Conservation (phyloP, 2,888 invertebrate genomes). For the Cartodere bifasciata region DNA sequence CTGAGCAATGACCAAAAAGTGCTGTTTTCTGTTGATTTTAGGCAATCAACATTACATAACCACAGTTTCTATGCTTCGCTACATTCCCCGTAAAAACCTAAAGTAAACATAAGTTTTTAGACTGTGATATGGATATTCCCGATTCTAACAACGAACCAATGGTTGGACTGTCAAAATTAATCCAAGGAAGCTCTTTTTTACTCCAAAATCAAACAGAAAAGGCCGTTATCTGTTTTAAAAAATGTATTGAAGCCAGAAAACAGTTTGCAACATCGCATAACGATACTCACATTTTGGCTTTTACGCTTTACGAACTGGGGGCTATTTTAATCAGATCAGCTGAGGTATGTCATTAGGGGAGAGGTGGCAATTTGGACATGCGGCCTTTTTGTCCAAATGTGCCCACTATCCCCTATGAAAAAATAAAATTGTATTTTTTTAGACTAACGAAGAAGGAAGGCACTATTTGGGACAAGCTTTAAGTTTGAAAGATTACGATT, state of each 20-base stretch:
- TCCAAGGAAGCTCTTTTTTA: constrained; percentile 39
- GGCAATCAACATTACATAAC: too few relatives aligned
- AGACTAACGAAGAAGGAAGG: constrained; percentile 43
- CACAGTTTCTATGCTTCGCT: too few relatives aligned
- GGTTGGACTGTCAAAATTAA: constrained; percentile 39
- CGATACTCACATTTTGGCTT: constrained; percentile 49
- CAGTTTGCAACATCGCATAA: constrained; percentile 21
- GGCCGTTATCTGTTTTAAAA: constrained; percentile 31
- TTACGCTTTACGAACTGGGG: constrained; percentile 51
- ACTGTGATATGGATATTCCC: constrained; percentile 8
- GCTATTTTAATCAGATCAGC: constrained; percentile 34
- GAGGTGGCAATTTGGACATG: constrained; percentile 1
- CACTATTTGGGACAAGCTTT: constrained; percentile 38
- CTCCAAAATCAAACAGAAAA: constrained; percentile 32
- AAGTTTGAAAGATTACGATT: constrained; percentile 51
- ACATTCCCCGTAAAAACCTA: too few relatives aligned
- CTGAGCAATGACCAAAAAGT: too few relatives aligned
- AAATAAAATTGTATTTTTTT: too few relatives aligned
- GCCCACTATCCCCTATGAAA: too few relatives aligned
- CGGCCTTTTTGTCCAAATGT: too few relatives aligned
- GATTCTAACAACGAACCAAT: constrained; percentile 38
- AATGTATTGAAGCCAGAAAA: constrained; percentile 29
- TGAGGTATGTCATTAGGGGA: constrained; percentile 18
- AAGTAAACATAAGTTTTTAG: too few relatives aligned
- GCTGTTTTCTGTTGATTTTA: too few relatives aligned